phyloP scores from a whole-genome alignment of 2,888 invertebrate genomes.

The Ichneumoninae sp. region DNA sequence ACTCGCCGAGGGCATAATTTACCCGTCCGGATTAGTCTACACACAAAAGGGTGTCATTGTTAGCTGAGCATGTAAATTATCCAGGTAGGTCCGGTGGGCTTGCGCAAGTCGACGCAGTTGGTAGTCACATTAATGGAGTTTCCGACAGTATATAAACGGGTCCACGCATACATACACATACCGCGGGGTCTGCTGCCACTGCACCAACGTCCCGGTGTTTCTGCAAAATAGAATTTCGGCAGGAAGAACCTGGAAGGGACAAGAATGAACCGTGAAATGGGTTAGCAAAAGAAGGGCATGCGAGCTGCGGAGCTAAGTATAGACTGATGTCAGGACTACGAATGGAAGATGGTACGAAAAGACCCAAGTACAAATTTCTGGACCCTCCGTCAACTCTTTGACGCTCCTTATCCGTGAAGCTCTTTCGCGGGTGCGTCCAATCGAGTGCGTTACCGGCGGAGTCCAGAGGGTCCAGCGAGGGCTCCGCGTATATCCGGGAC shows the following conservation, averaged over 20 bases:
- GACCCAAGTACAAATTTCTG: not conserved
- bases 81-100: constrained; percentile 4
- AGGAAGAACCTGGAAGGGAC: not conserved
- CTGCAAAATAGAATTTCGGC: not conserved
- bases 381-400: no score
- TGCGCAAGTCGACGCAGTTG: constrained; percentile 15
- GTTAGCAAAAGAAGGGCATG: not conserved
- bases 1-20: not conserved
- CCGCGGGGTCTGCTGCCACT: not conserved
- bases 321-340: not conserved
- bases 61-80: constrained; percentile 11
- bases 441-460: no score
- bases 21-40: not conserved
- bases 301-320: not conserved
- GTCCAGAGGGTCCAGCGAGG: no score
- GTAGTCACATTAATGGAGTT: constrained; percentile 20
- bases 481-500: no score
- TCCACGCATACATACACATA: not conserved
- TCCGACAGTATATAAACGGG: constrained; percentile 6
- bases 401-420: no score
- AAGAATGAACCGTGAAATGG: not conserved
- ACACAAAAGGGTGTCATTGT: constrained; percentile 14
- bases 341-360: not conserved
- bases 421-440: no score
- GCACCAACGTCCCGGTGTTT: not conserved